These are phyloP conservation scores for Enteromius fasciolatus DNA, from an alignment of 2,797 vertebrate genomes.

Conservation along the genomic window DNA sequence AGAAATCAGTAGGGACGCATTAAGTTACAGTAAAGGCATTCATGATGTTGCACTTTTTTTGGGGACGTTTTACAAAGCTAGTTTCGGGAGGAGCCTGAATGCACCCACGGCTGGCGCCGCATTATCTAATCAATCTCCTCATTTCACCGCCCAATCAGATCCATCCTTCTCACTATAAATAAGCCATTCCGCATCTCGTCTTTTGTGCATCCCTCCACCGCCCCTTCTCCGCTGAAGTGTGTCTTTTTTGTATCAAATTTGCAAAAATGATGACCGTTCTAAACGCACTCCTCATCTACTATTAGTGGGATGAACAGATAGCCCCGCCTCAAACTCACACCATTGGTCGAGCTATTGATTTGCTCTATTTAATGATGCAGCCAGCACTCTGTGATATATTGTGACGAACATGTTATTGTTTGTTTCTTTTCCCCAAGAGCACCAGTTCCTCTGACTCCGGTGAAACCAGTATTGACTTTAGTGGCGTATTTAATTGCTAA, in stretches of 20 bases:
- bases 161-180: no score
- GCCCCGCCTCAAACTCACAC: background rate
- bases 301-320: background rate
- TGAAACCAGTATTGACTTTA: slow-evolving; percentile 22
- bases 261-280: background rate
- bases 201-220: no score
- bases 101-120: no score
- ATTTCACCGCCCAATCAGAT: no score
- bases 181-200: no score
- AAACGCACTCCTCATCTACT: background rate
- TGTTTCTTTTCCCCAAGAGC: slow-evolving; percentile 13
- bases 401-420: background rate
- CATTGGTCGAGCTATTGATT: background rate
- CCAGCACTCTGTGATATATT: no score
- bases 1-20: background rate
- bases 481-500: background rate
- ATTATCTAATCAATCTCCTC: no score
- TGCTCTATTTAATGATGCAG: background rate
- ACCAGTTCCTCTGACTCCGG: background rate
- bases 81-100: no score
- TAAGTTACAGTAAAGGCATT: background rate
- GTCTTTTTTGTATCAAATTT: background rate
- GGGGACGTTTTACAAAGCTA: no score
- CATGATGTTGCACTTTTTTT: background rate
- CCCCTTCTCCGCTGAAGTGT: background rate